Percentiles rank a stretch among this genome's conserved stretches.
Evolutionary conservation across 2,888 invertebrate genomes (phyloP).

Genomic region (Pollenia angustigena): DNA sequence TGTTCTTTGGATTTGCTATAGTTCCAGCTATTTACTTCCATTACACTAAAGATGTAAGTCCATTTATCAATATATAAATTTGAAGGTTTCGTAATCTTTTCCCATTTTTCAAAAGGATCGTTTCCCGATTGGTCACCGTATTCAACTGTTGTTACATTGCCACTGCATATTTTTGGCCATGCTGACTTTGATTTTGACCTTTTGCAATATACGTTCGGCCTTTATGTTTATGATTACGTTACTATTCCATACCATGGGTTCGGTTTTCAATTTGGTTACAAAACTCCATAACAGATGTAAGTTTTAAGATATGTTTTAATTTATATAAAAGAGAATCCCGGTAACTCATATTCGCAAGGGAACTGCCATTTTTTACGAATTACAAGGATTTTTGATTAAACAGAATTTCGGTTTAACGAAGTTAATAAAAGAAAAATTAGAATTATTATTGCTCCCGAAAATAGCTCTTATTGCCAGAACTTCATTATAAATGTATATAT

Average conservation of each 20-base stretch:
- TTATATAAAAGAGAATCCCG: conserved; percentile 77
- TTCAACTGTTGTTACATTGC: conserved; percentile 82
- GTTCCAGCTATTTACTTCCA: conserved; percentile 81
- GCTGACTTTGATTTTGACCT: conserved; percentile 79
- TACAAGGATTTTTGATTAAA: too few species aligned
- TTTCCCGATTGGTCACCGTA: conserved; percentile 79
- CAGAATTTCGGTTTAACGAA: too few species aligned
- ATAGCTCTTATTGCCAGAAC: too few species aligned
- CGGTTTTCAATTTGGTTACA: conserved; percentile 81
- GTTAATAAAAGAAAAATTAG: too few species aligned
- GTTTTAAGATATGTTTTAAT: conserved; percentile 47
- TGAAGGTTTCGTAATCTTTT: background rate
- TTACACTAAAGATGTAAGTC: conserved; percentile 79
- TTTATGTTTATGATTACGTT: conserved; percentile 82
- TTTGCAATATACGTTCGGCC: conserved; percentile 81
- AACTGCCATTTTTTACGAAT: conserved; percentile 78
- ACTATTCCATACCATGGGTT: conserved; percentile 80
- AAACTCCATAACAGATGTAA: conserved; percentile 80
- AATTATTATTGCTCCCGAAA: too few species aligned
- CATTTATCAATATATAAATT: background rate
- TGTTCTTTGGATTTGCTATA: conserved; percentile 81
- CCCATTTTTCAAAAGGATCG: conserved; percentile 77
- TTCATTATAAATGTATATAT: too few species aligned
- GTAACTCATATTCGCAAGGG: conserved; percentile 76
- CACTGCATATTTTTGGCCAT: conserved; percentile 81